Evolutionary conservation across 2,113 vertebrate species (phyloP).

Genomic region (Turdus rufiventris): DNA sequence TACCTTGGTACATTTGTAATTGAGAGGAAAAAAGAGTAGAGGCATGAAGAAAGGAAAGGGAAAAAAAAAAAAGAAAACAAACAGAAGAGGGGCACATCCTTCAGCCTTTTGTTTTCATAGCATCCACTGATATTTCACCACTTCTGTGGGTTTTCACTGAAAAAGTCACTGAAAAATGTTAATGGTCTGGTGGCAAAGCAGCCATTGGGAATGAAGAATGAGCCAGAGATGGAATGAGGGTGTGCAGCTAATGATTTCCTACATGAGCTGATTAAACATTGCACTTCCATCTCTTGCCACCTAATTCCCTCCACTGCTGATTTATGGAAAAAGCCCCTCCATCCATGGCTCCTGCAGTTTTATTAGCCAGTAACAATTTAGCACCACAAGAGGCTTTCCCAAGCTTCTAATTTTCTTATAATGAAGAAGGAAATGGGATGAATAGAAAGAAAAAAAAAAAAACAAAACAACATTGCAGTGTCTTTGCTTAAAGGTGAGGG

Average conservation of each 20-base stretch:
- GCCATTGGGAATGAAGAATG: constrained; percentile 73
- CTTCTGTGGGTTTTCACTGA: constrained; percentile 48
- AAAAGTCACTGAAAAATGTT: constrained; percentile 71
- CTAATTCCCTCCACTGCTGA: constrained; percentile 69
- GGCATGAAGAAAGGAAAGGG: not conserved
- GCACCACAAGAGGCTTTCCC: constrained; percentile 18
- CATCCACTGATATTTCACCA: constrained; percentile 32
- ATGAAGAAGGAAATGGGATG: not conserved
- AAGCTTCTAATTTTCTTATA: constrained; percentile 61
- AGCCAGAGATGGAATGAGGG: constrained; percentile 49
- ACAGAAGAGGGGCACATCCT: not conserved
- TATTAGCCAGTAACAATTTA: constrained; percentile 69
- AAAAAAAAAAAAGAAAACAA: not conserved
- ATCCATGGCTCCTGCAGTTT: constrained; percentile 44
- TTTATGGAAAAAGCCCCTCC: constrained; percentile 62
- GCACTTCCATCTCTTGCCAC: constrained; percentile 68
- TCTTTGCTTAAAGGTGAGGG: not conserved
- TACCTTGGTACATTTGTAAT: constrained; percentile 7
- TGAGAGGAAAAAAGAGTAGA: not conserved
- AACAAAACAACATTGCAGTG: not conserved
- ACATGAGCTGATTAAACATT: constrained; percentile 74
- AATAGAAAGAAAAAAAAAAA: not conserved
- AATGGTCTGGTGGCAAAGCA: constrained; percentile 64
- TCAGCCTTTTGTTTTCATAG: constrained; percentile 48
- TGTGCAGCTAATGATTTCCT: constrained; percentile 76